Evolutionary conservation across 2,797 vertebrate genomes (phyloP).

Genomic region (Rhincodon typus): DNA sequence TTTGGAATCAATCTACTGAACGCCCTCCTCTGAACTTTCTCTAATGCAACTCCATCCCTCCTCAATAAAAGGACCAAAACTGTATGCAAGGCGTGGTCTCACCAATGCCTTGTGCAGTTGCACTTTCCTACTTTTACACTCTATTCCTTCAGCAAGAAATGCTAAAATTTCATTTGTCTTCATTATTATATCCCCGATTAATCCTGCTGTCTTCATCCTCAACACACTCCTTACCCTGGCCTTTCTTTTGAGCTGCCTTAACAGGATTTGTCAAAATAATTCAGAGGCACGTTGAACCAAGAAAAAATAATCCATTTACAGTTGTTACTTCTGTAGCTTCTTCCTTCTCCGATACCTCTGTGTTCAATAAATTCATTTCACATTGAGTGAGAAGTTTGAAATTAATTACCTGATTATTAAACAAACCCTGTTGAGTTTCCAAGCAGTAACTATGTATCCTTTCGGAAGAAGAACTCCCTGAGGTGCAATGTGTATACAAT

Average conservation of each 20-base stretch:
- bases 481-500: not conserved
- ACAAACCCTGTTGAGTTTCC: constrained; percentile 16
- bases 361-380: not conserved
- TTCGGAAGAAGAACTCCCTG: not conserved
- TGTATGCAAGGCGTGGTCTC: too few relatives aligned
- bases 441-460: not conserved
- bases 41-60: too few relatives aligned
- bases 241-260: not conserved
- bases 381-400: constrained; percentile 1
- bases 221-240: not conserved
- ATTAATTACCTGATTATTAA: constrained; percentile 30
- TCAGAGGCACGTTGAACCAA: not conserved
- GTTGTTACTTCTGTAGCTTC: not conserved
- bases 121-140: too few relatives aligned
- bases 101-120: too few relatives aligned
- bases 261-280: not conserved
- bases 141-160: too few relatives aligned
- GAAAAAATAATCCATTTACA: not conserved
- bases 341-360: not conserved
- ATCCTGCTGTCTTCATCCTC: not conserved
- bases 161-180: too few relatives aligned
- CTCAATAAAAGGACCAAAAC: too few relatives aligned
- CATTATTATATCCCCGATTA: not conserved
- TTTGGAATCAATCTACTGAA: too few relatives aligned
- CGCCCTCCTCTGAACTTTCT: too few relatives aligned